Evolutionary conservation across 2,113 vertebrate genomes (phyloP), one percentile per base, ranked within the genome.

Genomic region (Mola mola): DNA sequence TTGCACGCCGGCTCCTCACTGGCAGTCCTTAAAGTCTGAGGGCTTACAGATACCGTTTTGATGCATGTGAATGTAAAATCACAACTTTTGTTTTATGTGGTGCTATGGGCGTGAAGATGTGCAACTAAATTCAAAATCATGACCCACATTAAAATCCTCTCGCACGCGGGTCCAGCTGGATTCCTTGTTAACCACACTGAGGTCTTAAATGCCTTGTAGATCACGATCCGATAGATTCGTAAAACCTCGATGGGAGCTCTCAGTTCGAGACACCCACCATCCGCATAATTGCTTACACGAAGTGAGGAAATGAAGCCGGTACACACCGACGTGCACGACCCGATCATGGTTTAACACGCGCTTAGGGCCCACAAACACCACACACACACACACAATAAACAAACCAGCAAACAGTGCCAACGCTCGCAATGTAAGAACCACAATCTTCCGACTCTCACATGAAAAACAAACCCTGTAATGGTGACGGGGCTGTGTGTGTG

Each of bases 391-490:
- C 36, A 67, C 17, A 24, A 4, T 4, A 24, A 8, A 50, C 33
- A 52, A 12, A 25, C 29, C 38, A 38, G 47, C 49, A 47, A 33
- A 49, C 37, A 38, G 29, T n/a, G n/a, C n/a, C n/a, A n/a, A 44
- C 5, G 13, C 28, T 62, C 43, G 19, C 59, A 15, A 38, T 81
- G 69, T 75, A 81, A 50, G 21, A 71, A 41, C 38, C 53, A 53
- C 61, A 67, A 65, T 79, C 43, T 66, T 44, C 52, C 28, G 28
- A 8, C 19, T 51, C 71, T 49, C 71, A 40, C 46, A 34, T 34
- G n/a, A 69, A 59, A 71, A 84, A 75, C 63, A 65, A 67, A 58
- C 49, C 41, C 24, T 42, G 43, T 69, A 70, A 82, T 65, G 68
- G 28, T 53, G 51, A 56, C 62, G 33, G 66, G 41, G 55, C 48